Base-by-base conservation (phyloP, 2,113 vertebrate species). In the Neotragus pygmaeus region DNA sequence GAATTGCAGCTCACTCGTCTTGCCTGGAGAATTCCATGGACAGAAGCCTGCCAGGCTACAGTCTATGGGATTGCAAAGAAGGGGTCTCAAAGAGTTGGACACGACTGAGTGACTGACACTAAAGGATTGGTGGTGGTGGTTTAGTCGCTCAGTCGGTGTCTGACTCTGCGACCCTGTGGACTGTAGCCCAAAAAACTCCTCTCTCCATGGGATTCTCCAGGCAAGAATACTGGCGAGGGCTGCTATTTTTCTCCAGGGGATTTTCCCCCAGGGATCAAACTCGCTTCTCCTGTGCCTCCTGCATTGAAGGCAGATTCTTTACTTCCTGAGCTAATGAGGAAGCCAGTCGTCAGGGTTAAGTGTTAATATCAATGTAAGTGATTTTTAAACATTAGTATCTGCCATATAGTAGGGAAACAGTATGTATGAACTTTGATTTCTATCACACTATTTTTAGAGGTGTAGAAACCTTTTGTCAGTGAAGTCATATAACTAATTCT, bases 91-190 rank as follows among this genome's bases (percentile, higher is more conserved):
- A 70, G 70, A 75, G 36, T 27, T 12, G 1, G 36, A 27, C 70
- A 25, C 1, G 6, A 43, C 12, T 7, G 21, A 43, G 23, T 13
- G 70, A 43, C 36, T 43, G 25, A 25, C 36, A 75, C 23, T 75
- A 14, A 75, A 25, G 36, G 70, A 25, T 43, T 43, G 70, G 11
- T 23, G 66, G 15, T n/a, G 33, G n/a, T 70, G 66, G 19, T 39
- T 39, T 70, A 11, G 19, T 23, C 0, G 0, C n/a, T 36, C 19
- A 23, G 2, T 12, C 2, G 0, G 19, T 12, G 10, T 70, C n/a
- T 39, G 10, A 70, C n/a, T 70, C 66, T 64, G 16, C 23, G 66
- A 39, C 19, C 66, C 19, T 23, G n/a, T 70, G 66, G 19, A 23
- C n/a, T 23, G 19, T 23, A 39, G 10, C 66, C n/a, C 66, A 23